These are phyloP conservation scores for Maniola jurtina DNA, from an alignment of 1,140 invertebrate species.

Conservation along the genomic window DNA sequence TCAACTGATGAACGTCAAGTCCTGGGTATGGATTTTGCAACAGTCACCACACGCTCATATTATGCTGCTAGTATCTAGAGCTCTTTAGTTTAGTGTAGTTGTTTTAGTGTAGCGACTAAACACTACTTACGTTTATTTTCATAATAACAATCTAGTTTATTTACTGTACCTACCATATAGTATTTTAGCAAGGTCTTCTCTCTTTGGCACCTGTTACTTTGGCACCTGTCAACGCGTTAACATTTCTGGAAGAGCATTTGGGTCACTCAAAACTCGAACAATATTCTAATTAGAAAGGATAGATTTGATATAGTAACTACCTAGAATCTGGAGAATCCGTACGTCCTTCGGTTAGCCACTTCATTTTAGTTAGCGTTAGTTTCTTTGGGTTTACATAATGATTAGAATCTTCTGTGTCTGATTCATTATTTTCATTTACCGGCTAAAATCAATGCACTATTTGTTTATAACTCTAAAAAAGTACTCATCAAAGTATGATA, in stretches of 20 bases:
- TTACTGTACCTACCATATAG: not conserved
- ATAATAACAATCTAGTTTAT: too few species aligned
- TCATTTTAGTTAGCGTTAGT: conserved; percentile 67
- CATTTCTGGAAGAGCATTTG: conserved; percentile 58
- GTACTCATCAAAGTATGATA: not conserved
- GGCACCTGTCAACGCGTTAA: conserved; percentile 63
- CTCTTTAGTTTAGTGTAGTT: too few species aligned
- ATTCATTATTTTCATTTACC: conserved; percentile 34
- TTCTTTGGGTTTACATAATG: conserved; percentile 45
- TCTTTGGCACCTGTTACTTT: conserved; percentile 40
- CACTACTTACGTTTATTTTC: too few species aligned
- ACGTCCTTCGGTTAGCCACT: conserved; percentile 59
- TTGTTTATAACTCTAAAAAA: not conserved
- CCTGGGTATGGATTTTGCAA: too few species aligned
- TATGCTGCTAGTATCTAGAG: too few species aligned
- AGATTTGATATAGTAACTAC: conserved; percentile 32
- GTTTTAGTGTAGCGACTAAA: too few species aligned
- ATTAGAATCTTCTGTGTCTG: conserved; percentile 18
- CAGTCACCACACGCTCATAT: too few species aligned
- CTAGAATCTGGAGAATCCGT: conserved; percentile 55
- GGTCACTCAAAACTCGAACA: conserved; percentile 2
- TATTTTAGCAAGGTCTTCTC: conserved; percentile 16
- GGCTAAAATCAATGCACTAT: conserved; percentile 7
- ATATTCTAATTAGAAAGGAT: not conserved
- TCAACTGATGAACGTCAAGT: too few species aligned